Evolutionary conservation across 2,888 invertebrate genomes (phyloP).

Genomic region (Hyposoter didymator): DNA sequence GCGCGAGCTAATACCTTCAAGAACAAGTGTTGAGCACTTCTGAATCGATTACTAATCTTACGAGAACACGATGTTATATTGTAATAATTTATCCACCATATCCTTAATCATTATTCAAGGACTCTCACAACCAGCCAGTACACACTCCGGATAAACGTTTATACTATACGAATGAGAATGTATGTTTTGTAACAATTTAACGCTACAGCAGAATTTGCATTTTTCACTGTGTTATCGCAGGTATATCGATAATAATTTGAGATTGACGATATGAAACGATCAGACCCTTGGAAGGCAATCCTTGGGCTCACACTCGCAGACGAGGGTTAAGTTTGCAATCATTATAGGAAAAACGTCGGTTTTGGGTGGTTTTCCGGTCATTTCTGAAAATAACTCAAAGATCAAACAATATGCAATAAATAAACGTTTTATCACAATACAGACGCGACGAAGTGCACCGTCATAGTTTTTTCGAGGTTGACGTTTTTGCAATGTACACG

Average conservation of each 20-base stretch:
- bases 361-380: too few species aligned
- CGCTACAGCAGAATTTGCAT: background rate
- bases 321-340: background rate
- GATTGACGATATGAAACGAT: background rate
- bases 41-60: constrained; percentile 50
- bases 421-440: background rate
- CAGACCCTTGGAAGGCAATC: background rate
- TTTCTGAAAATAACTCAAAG: background rate
- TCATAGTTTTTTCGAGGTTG: too few species aligned
- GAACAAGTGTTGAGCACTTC: constrained; percentile 49
- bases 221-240: background rate
- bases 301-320: background rate
- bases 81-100: constrained; percentile 30
- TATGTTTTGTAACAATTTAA: constrained; percentile 4
- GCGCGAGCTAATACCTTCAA: background rate
- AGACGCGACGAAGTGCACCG: too few species aligned
- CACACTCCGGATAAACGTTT: constrained; percentile 18
- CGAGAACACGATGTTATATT: constrained; percentile 31
- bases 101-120: constrained; percentile 62
- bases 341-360: too few species aligned
- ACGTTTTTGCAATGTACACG: too few species aligned
- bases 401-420: background rate
- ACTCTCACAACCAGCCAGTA: constrained; percentile 19
- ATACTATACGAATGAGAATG: constrained; percentile 34
- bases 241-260: background rate